A percentile compares a stretch with the other conserved stretches of the same genome.
phyloP scores from a whole-genome alignment of 2,888 invertebrate genomes.

The Marasmarcha lunaedactyla region DNA sequence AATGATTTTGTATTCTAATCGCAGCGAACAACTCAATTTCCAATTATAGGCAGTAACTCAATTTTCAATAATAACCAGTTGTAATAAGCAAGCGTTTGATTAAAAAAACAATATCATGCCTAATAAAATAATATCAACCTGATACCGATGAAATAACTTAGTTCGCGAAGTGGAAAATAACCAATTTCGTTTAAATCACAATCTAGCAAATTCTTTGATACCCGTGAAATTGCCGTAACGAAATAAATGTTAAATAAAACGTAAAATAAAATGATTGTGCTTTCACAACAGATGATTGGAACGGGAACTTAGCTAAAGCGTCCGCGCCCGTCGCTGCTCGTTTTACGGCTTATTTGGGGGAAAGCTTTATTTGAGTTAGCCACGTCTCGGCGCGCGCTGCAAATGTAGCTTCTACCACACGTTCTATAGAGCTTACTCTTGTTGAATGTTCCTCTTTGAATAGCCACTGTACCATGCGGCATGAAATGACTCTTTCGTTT shows the following conservation, averaged over 20 bases:
- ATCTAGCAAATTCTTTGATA: slow-evolving; percentile 66
- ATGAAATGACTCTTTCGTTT: slow-evolving; percentile 69
- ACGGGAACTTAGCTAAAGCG: slow-evolving; percentile 49
- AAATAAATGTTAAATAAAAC: slow-evolving; percentile 71
- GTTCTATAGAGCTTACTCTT: neutral
- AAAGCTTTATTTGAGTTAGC: slow-evolving; percentile 68
- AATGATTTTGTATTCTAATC: slow-evolving; percentile 8
- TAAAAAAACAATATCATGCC: slow-evolving; percentile 50
- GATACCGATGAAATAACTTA: slow-evolving; percentile 41
- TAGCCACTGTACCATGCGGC: slow-evolving; percentile 50
- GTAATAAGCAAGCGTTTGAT: slow-evolving; percentile 32
- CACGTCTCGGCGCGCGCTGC: slow-evolving; percentile 35
- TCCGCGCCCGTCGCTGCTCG: slow-evolving; percentile 60
- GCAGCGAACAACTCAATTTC: slow-evolving; percentile 25
- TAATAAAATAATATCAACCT: slow-evolving; percentile 60
- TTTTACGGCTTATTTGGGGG: slow-evolving; percentile 71
- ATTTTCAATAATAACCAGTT: slow-evolving; percentile 28
- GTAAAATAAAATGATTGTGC: slow-evolving; percentile 70
- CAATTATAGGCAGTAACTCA: slow-evolving; percentile 25
- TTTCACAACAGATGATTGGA: slow-evolving; percentile 70
- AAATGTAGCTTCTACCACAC: slow-evolving; percentile 36
- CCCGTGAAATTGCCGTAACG: slow-evolving; percentile 70
- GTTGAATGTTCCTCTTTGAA: slow-evolving; percentile 38
- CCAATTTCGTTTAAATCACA: slow-evolving; percentile 67
- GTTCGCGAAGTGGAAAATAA: slow-evolving; percentile 64